Conservation (phyloP, 2,888 invertebrate genomes). For the Limenitis camilla region DNA sequence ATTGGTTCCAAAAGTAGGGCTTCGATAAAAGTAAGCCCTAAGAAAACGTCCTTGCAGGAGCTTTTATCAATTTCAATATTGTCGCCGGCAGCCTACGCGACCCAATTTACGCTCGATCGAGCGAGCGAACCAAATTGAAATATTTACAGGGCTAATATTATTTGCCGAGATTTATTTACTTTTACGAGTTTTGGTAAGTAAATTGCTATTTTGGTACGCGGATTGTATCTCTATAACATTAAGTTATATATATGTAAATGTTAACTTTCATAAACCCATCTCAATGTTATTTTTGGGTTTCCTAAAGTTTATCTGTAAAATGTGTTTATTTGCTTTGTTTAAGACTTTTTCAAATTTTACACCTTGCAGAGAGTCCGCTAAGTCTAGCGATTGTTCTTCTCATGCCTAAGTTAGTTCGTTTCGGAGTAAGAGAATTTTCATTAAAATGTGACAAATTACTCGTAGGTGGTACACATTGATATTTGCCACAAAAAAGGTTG, state of each 20-base stretch:
- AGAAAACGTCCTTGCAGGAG: constrained; percentile 11
- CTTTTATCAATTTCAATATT: constrained; percentile 24
- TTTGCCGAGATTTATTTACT: constrained; percentile 19
- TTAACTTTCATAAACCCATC: neutral
- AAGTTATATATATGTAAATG: neutral
- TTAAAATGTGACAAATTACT: too few species aligned
- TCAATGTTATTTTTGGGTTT: neutral
- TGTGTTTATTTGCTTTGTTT: too few species aligned
- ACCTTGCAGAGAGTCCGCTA: too few species aligned
- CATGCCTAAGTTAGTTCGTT: too few species aligned
- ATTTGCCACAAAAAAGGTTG: too few species aligned
- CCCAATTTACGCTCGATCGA: constrained; percentile 15
- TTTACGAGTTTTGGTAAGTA: constrained; percentile 6
- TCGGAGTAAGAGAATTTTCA: too few species aligned
- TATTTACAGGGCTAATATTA: constrained; percentile 23
- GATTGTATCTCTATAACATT: neutral
- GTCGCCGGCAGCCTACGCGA: constrained; percentile 13
- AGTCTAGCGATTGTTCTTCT: too few species aligned
- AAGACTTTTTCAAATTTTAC: too few species aligned
- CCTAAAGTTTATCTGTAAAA: too few species aligned
- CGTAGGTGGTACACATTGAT: too few species aligned
- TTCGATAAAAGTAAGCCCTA: constrained; percentile 13
- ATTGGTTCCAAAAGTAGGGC: constrained; percentile 7
- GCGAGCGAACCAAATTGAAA: constrained; percentile 18
- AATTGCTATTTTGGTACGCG: constrained; percentile 8